Evolutionary conservation across 2,888 invertebrate genomes (phyloP).

Genomic region (Monopis laevigella): DNA sequence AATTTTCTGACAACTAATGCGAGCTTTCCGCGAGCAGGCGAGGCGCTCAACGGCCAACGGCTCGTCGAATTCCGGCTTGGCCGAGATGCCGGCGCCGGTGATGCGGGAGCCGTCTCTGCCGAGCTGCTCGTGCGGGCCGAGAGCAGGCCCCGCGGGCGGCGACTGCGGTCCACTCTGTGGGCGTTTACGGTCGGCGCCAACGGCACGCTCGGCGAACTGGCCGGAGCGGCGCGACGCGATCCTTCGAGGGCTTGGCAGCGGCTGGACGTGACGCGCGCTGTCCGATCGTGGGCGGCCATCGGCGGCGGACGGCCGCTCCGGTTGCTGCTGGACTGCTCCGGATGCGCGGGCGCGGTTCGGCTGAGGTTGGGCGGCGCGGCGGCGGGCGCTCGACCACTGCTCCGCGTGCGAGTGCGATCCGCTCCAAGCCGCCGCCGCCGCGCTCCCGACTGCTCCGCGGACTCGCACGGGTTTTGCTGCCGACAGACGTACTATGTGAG

Average conservation of each 20-base stretch:
- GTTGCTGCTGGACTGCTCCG: constrained; percentile 85
- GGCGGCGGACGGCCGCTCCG: constrained; percentile 70
- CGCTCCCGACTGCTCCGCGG: constrained; percentile 83
- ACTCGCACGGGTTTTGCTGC: constrained; percentile 71
- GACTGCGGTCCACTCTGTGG: constrained; percentile 72
- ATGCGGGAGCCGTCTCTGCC: constrained; percentile 78
- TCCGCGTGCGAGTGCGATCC: constrained; percentile 81
- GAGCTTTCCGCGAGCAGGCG: too few relatives aligned
- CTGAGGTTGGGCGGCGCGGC: constrained; percentile 66
- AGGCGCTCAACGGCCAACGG: constrained; percentile 84
- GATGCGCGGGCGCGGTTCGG: constrained; percentile 79
- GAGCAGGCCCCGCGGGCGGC: constrained; percentile 34
- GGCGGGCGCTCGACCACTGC: constrained; percentile 78
- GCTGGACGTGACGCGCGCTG: constrained; percentile 82
- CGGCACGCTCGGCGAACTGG: constrained; percentile 62
- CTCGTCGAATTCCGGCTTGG: constrained; percentile 85
- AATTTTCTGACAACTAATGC: too few relatives aligned
- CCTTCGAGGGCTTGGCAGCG: constrained; percentile 85
- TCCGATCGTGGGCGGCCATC: constrained; percentile 73
- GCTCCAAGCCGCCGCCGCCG: constrained; percentile 79
- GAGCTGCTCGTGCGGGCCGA: constrained; percentile 76
- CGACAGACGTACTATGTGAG: constrained; percentile 92
- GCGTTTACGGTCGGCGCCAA: constrained; percentile 76
- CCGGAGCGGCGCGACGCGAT: constrained; percentile 64
- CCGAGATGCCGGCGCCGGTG: constrained; percentile 59